These are phyloP conservation scores for Talpa occidentalis DNA, from an alignment of 2,113 vertebrate species.

Conservation along the genomic window DNA sequence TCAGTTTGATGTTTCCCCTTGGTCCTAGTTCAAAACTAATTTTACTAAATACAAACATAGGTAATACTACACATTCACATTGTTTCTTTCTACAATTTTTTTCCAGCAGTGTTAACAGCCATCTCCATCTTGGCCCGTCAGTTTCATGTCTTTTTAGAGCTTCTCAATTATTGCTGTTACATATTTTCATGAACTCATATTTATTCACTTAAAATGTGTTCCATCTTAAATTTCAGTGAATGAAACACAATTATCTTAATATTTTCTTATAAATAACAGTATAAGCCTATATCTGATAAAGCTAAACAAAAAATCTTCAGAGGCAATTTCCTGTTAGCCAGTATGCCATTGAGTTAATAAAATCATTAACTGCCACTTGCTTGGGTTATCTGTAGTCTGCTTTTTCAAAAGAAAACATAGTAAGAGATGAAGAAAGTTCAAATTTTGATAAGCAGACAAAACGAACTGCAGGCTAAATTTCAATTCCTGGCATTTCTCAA, in stretches of 20 bases:
- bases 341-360: not conserved
- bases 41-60: not conserved
- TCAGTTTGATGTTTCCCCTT: not conserved
- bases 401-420: not conserved
- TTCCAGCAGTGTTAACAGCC: not conserved
- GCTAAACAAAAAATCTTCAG: not conserved
- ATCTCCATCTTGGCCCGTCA: not conserved
- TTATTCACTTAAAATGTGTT: constrained; percentile 17
- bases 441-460: not conserved
- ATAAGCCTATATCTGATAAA: not conserved
- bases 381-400: not conserved
- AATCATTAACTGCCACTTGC: constrained; percentile 1
- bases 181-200: constrained; percentile 21
- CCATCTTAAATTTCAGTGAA: constrained; percentile 19
- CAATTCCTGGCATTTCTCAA: not conserved
- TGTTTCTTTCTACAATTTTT: not conserved
- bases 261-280: constrained; percentile 39
- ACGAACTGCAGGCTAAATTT: not conserved
- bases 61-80: not conserved
- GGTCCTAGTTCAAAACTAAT: not conserved
- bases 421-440: not conserved
- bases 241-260: not conserved
- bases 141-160: not conserved
- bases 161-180: not conserved
- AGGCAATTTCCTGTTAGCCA: not conserved